These are phyloP conservation scores for Podarcis raffonei DNA, from an alignment of 2,113 vertebrate species.

Conservation along the genomic window DNA sequence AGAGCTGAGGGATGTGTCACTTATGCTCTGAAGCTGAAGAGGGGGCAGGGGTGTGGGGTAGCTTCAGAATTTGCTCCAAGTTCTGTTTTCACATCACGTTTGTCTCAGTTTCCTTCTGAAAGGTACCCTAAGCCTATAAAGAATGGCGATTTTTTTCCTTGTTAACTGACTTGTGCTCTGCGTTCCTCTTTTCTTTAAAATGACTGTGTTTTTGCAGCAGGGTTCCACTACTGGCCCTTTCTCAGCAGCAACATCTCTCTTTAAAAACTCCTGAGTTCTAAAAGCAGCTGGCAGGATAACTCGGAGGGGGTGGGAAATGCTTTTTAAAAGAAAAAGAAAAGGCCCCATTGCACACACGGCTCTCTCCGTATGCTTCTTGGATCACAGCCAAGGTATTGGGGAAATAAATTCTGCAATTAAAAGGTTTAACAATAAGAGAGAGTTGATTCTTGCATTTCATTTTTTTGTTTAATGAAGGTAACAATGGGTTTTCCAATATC, in stretches of 20 bases:
- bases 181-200: not conserved
- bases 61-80: not conserved
- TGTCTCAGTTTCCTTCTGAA: not conserved
- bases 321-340: not conserved
- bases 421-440: not conserved
- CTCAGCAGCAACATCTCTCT: not conserved
- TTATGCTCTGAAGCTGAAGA: not conserved
- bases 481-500: not conserved
- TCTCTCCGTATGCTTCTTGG: not conserved
- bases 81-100: not conserved
- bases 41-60: not conserved
- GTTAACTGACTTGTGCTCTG: not conserved
- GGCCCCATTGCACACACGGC: not conserved
- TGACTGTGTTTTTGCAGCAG: not conserved
- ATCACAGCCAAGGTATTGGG: not conserved
- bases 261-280: not conserved
- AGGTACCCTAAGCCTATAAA: not conserved
- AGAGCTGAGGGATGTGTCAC: not conserved
- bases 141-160: not conserved
- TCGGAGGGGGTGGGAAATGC: not conserved
- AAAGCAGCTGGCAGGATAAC: not conserved
- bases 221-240: not conserved
- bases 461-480: not conserved
- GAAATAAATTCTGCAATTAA: not conserved
- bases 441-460: not conserved